phyloP scores from a whole-genome alignment of 1,140 invertebrate genomes.

The Hormaphis cornu region DNA sequence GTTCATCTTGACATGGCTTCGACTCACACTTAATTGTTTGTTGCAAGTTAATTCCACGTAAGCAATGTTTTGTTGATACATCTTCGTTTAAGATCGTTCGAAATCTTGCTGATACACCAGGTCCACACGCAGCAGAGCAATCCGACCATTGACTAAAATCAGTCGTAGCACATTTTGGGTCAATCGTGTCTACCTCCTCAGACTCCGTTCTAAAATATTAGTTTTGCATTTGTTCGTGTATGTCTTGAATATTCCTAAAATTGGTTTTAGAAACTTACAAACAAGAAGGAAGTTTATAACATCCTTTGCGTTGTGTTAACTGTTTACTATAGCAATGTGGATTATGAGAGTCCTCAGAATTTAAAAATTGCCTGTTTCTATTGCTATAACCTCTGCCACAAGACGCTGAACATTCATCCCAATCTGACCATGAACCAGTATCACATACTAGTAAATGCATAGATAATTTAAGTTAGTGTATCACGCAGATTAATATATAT shows the following conservation, averaged over 20 bases:
- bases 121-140: conserved; percentile 63
- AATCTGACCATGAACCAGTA: conserved; percentile 62
- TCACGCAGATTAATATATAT: neutral
- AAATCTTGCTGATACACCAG: conserved; percentile 50
- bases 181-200: neutral
- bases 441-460: conserved; percentile 46
- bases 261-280: neutral
- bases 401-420: conserved; percentile 73
- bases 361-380: conserved; percentile 37
- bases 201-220: neutral
- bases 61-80: conserved; percentile 39
- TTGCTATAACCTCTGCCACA: conserved; percentile 71
- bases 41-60: conserved; percentile 34
- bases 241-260: neutral
- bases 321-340: neutral
- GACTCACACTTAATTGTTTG: conserved; percentile 10
- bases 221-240: neutral
- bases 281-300: conserved; percentile 1
- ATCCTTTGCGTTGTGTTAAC: neutral
- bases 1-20: conserved; percentile 7
- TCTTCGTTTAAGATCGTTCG: conserved; percentile 39
- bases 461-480: neutral
- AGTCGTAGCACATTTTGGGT: conserved; percentile 56
- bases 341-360: conserved; percentile 15
- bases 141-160: conserved; percentile 64